Evolutionary conservation across 2,113 vertebrate genomes (phyloP), one percentile per base, ranked within the genome.

Genomic region (Mola mola): DNA sequence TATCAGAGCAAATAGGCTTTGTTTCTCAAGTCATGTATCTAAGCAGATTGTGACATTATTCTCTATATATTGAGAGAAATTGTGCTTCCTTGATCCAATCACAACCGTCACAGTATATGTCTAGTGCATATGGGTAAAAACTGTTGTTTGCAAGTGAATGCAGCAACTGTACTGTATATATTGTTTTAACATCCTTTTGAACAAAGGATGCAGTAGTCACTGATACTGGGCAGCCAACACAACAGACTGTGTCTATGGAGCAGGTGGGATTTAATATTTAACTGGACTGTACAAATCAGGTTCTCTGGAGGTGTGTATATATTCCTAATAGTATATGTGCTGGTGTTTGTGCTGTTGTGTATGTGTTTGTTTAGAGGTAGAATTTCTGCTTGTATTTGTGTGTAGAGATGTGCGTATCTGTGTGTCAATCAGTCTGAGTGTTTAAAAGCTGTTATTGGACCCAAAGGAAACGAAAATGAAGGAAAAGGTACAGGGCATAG

Each of bases 401-500:
- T 66, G 47, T 55, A 26, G 20, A 33, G 24, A 24, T 70, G 48
- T 61, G 59, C 74, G 49, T 70, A 64, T 79, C 17, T 69, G 49
- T 81, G 73, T 78, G 61, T 63, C 40, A 53, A 63, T 61, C 49
- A 49, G 66, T 75, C 59, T 57, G 38, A 56, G 68, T 56, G 58
- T 79, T 86, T 76, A 83, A 83, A 79, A 75, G 59, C 88, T 91
- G 89, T 91, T 91, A 90, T 87, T 89, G 91, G 93, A 89, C 81
- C 90, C 84, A 84, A 90, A 84, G 88, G 82, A 83, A 79, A 74
- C 53, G 25, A 49, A 85, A 75, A 82, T 85, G 82, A 88, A 78
- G 63, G 56, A 49, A 78, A 36, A 36, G 64, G 51, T 53, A 11
- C 78, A 87, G 36, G 87, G 83, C 91, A 93, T 91, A 95, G 94